Evolutionary conservation across 2,113 vertebrate genomes (phyloP).

Genomic region (Otocyon megalotis): DNA sequence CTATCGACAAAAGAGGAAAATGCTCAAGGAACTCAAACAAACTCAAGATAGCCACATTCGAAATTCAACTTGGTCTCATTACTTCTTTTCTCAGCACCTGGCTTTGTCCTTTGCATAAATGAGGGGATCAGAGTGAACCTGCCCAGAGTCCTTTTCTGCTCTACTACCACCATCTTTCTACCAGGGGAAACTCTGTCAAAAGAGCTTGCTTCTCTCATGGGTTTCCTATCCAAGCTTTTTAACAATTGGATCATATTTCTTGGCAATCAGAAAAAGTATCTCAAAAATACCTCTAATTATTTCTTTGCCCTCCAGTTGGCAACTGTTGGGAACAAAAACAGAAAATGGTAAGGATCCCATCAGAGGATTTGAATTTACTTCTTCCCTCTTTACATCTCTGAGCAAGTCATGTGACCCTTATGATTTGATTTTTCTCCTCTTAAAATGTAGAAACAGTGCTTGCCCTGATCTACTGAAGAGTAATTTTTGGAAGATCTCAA

Average conservation of each 20-base stretch:
- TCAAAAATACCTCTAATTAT: neutral
- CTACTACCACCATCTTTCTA: accelerated
- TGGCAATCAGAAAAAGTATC: neutral
- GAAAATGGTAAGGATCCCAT: neutral
- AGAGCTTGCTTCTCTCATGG: neutral
- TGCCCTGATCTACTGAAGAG: neutral
- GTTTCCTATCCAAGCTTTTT: neutral
- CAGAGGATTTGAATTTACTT: neutral
- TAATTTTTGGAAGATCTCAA: neutral
- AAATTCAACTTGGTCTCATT: neutral
- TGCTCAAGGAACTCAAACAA: neutral
- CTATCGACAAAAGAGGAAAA: neutral
- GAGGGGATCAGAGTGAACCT: neutral
- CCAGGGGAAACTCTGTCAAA: neutral
- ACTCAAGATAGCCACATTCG: neutral
- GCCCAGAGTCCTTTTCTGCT: accelerated
- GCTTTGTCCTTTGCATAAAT: neutral
- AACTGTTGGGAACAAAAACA: neutral
- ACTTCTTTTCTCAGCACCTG: too few relatives aligned
- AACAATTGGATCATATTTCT: neutral
- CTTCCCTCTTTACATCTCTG: neutral
- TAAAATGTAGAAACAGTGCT: neutral
- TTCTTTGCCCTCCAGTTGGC: neutral
- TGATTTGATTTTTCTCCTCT: neutral
- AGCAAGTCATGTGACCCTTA: neutral